Evolutionary conservation across 2,888 invertebrate genomes (phyloP).

Genomic region (Lasioglossum pauxillum): DNA sequence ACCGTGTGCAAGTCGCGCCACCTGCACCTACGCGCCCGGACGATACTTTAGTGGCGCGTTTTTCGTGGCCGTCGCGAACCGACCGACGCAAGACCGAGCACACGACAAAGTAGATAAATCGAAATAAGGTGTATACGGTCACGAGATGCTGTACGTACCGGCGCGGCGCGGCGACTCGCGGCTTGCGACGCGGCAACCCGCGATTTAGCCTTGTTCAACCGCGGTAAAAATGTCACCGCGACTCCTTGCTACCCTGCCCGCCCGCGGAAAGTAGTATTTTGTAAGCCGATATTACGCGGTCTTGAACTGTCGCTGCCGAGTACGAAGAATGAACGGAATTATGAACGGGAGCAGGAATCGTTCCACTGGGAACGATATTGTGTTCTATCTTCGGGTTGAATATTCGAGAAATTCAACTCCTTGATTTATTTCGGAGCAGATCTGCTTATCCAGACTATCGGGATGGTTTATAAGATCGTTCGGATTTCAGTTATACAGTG

Average conservation of each 20-base stretch:
- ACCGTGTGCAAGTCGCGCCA: constrained; percentile 50
- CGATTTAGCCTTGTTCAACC: constrained; percentile 31
- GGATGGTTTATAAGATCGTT: not conserved
- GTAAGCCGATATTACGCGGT: constrained; percentile 22
- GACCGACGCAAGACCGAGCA: constrained; percentile 47
- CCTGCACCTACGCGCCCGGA: constrained; percentile 70
- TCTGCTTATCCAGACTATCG: not conserved
- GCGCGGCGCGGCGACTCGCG: not conserved
- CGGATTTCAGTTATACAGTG: not conserved
- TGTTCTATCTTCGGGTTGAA: not conserved
- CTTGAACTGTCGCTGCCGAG: constrained; percentile 5
- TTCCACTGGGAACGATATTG: not conserved
- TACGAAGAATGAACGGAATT: constrained; percentile 2
- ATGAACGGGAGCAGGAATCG: constrained; percentile 1
- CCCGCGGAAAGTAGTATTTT: constrained; percentile 20
- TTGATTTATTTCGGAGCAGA: not conserved
- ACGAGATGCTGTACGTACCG: constrained; percentile 40
- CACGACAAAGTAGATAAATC: constrained; percentile 69
- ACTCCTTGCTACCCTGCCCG: not conserved
- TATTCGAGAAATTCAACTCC: not conserved
- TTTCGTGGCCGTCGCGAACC: constrained; percentile 25
- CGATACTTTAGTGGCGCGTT: constrained; percentile 55
- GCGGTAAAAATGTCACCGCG: constrained; percentile 31
- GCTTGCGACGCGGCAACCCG: not conserved
- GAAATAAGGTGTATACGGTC: constrained; percentile 52